phyloP scores from a whole-genome alignment of 2,888 invertebrate genomes.

The Stenoptilia bipunctidactyla region DNA sequence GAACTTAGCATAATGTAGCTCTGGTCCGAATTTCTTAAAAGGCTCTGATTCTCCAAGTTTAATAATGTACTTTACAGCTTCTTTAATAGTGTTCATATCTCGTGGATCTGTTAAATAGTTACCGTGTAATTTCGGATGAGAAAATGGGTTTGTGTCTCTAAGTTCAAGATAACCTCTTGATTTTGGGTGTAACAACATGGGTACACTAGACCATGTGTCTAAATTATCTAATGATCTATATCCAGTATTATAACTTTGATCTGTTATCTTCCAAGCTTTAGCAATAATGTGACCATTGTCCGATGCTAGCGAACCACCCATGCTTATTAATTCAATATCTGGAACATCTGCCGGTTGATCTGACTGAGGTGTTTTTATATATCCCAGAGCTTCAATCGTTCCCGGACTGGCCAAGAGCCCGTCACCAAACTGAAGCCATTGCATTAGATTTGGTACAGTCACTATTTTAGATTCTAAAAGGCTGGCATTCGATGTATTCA shows the following conservation, averaged over 20 bases:
- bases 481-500: slow-evolving; percentile 53
- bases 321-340: slow-evolving; percentile 75
- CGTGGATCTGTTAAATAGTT: slow-evolving; percentile 81
- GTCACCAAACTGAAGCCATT: slow-evolving; percentile 60
- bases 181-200: slow-evolving; percentile 80
- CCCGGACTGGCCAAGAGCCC: slow-evolving; percentile 74
- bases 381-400: slow-evolving; percentile 76
- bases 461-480: slow-evolving; percentile 51
- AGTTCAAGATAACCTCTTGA: slow-evolving; percentile 80
- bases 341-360: slow-evolving; percentile 69
- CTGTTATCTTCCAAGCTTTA: slow-evolving; percentile 68
- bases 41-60: slow-evolving; percentile 70
- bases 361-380: slow-evolving; percentile 71
- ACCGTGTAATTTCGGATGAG: slow-evolving; percentile 82
- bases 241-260: slow-evolving; percentile 67
- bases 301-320: slow-evolving; percentile 73
- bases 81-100: slow-evolving; percentile 70
- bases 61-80: slow-evolving; percentile 73
- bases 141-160: slow-evolving; percentile 79
- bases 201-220: slow-evolving; percentile 76
- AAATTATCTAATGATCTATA: slow-evolving; percentile 64
- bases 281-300: slow-evolving; percentile 68
- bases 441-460: slow-evolving; percentile 44
- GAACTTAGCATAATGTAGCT: slow-evolving; percentile 59
- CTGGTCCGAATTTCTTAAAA: slow-evolving; percentile 69